Percentiles rank a stretch among this genome's conserved stretches.
phyloP scores from a whole-genome alignment of 37 sponge, comb jelly and placozoan species.

The Aplysina aerophoba region DNA sequence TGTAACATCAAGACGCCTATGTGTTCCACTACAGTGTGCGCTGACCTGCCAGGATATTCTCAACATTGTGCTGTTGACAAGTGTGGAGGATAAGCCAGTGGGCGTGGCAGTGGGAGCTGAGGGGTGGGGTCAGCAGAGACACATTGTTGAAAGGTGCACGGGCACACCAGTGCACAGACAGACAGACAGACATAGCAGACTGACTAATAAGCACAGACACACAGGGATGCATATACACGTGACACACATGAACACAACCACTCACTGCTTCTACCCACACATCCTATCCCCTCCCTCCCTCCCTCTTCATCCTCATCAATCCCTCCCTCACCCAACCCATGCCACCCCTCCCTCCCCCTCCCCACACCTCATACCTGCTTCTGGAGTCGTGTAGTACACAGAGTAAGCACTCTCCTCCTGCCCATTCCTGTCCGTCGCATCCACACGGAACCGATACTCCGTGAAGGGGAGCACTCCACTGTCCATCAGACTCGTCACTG shows the following conservation, averaged over 20 bases:
- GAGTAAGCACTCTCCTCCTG: neutral
- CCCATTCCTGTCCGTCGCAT: neutral
- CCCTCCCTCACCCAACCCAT: too few species aligned
- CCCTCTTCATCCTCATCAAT: too few species aligned
- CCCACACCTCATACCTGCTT: neutral
- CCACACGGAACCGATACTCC: neutral
- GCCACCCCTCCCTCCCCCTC: too few species aligned
- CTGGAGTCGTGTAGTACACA: neutral
- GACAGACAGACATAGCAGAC: constrained; percentile 7
- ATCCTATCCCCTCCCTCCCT: too few species aligned
- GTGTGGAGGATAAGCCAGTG: neutral
- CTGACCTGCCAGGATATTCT: neutral
- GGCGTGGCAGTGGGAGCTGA: constrained; percentile 16
- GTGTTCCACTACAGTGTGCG: too few species aligned
- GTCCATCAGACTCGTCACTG: neutral
- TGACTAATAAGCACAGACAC: constrained; percentile 6
- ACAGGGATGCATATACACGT: neutral
- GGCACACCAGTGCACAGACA: neutral
- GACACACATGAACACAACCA: too few species aligned
- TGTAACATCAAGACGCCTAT: too few species aligned
- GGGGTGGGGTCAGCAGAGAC: neutral
- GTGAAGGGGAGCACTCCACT: neutral
- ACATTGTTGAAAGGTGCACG: neutral
- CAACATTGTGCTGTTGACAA: neutral
- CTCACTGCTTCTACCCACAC: too few species aligned